These are phyloP conservation scores for Petrolisthes cinctipes DNA, from an alignment of 2,888 invertebrate species.

Conservation along the genomic window DNA sequence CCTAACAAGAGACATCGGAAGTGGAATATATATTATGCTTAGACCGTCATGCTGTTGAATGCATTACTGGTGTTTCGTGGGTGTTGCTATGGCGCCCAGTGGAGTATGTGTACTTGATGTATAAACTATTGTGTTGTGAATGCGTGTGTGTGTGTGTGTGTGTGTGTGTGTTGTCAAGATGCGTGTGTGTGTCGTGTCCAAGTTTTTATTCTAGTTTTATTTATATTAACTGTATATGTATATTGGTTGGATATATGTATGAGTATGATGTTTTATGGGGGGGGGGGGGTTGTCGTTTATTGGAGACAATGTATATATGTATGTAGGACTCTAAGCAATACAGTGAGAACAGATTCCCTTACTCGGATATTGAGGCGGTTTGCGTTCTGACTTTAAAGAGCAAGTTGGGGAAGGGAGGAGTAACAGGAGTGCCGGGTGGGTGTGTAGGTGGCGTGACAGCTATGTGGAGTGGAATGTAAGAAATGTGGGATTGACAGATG, in stretches of 20 bases:
- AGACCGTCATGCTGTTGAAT: too few relatives aligned
- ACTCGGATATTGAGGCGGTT: too few relatives aligned
- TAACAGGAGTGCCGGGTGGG: neutral
- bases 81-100: neutral
- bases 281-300: too few relatives aligned
- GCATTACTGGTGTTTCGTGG: neutral
- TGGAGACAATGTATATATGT: neutral
- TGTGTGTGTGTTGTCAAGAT: slow-evolving; percentile 11
- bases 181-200: slow-evolving; percentile 1
- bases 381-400: neutral
- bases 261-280: neutral
- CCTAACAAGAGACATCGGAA: too few relatives aligned
- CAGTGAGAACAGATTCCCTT: too few relatives aligned
- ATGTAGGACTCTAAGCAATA: neutral
- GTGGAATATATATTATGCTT: too few relatives aligned
- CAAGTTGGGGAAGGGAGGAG: neutral
- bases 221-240: neutral
- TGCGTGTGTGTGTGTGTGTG: slow-evolving; percentile 13
- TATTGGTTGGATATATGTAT: neutral
- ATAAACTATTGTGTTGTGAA: neutral
- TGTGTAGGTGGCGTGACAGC: slow-evolving; percentile 1
- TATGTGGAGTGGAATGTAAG: neutral
- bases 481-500: neutral
- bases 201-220: too few relatives aligned
- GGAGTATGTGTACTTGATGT: neutral